These are phyloP conservation scores for Edolisoma coerulescens DNA, from an alignment of 2,113 vertebrate species.

Conservation along the genomic window DNA sequence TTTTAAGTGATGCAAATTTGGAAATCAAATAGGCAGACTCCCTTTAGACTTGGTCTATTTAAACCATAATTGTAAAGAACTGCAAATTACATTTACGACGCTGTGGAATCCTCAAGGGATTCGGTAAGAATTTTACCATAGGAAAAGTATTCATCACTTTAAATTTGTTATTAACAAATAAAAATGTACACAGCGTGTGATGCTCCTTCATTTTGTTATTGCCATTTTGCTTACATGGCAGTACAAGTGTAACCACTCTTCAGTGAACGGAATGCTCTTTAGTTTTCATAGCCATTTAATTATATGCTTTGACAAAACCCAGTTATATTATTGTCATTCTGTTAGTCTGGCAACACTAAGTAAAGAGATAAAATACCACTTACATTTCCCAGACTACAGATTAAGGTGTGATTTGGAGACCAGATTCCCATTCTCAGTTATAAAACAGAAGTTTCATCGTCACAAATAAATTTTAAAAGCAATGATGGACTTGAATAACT, in stretches of 20 bases:
- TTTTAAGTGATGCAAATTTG: constrained; percentile 81
- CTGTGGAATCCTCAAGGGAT: constrained; percentile 43
- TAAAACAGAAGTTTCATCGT: background rate
- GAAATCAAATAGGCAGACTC: constrained; percentile 77
- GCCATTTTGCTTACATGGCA: background rate
- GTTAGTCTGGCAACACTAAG: background rate
- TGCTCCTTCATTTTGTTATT: background rate
- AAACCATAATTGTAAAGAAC: constrained; percentile 72
- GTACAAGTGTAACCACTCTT: constrained; percentile 9
- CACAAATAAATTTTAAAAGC: background rate
- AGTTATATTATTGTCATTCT: background rate
- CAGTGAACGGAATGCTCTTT: background rate
- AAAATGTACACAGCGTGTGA: background rate
- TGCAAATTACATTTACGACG: constrained; percentile 65
- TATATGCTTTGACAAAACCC: background rate
- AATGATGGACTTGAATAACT: background rate
- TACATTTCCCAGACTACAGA: background rate
- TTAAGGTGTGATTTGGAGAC: background rate
- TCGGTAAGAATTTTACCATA: constrained; percentile 38
- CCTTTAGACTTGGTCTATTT: constrained; percentile 75
- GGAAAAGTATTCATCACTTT: constrained; percentile 56
- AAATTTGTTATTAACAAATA: constrained; percentile 43
- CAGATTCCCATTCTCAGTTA: background rate
- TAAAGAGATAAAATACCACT: background rate
- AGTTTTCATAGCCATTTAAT: constrained; percentile 23